A percentile compares a stretch with the other conserved stretches of the same genome.
These are phyloP conservation scores for Heliothis peltigera DNA, from an alignment of 2,888 invertebrate species.

Conservation along the genomic window DNA sequence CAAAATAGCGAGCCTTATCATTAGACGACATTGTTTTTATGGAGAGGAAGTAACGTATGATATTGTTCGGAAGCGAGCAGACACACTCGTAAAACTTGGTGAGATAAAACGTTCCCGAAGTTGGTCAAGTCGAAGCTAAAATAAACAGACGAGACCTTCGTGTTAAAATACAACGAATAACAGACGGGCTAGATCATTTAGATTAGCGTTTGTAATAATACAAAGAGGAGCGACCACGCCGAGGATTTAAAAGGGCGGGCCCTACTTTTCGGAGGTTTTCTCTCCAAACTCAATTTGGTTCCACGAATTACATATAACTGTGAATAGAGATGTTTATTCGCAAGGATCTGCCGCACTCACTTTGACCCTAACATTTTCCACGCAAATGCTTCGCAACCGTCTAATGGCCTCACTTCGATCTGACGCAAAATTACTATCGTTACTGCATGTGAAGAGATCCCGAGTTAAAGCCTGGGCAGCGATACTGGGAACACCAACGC, in stretches of 20 bases:
- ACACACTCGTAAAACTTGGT: conserved; percentile 59
- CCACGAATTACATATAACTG: conserved; percentile 57
- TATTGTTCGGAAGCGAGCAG: conserved; percentile 61
- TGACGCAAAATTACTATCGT: conserved; percentile 57
- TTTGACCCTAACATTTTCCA: conserved; percentile 63
- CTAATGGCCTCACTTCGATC: conserved; percentile 61
- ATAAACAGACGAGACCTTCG: conserved; percentile 44
- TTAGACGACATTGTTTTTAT: conserved; percentile 65
- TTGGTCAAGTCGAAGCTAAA: conserved; percentile 55
- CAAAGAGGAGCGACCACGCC: conserved; percentile 29
- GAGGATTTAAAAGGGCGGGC: conserved; percentile 36
- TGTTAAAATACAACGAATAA: conserved; percentile 27
- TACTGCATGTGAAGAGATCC: conserved; percentile 51
- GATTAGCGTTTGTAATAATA: conserved; percentile 57
- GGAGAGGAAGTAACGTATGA: conserved; percentile 65
- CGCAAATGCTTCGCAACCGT: conserved; percentile 55
- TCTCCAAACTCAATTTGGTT: conserved; percentile 56
- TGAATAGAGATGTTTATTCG: conserved; percentile 60
- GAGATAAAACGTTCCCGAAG: conserved; percentile 54
- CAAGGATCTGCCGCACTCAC: conserved; percentile 38
- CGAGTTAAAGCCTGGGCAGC: conserved; percentile 37
- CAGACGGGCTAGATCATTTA: conserved; percentile 30
- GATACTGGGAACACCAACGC: conserved; percentile 41
- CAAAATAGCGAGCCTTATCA: conserved; percentile 59
- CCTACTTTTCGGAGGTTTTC: conserved; percentile 54